Percentiles rank a stretch among this genome's conserved stretches.
phyloP scores from a whole-genome alignment of 2,888 invertebrate species.

The Euzetes globulus region DNA sequence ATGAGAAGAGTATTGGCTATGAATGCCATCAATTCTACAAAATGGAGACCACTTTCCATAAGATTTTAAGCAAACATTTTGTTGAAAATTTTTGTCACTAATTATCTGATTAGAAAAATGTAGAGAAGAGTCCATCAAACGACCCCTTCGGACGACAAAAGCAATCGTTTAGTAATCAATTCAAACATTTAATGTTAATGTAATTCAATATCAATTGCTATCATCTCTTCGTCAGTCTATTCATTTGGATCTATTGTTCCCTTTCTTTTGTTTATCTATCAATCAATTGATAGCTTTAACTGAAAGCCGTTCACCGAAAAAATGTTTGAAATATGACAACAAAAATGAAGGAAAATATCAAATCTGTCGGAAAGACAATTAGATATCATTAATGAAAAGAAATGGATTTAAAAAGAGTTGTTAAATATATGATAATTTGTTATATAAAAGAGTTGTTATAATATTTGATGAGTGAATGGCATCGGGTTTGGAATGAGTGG shows the following conservation, averaged over 20 bases:
- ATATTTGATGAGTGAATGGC: slow-evolving; percentile 13
- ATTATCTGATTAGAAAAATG: not conserved
- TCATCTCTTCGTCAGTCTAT: not conserved
- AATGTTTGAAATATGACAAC: not conserved
- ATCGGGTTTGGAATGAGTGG: not conserved
- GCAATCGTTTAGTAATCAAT: not conserved
- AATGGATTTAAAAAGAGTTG: not conserved
- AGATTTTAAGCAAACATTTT: not conserved
- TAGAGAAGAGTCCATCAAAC: not conserved
- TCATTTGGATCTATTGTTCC: not conserved
- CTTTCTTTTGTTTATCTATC: not conserved
- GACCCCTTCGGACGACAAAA: not conserved
- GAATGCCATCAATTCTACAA: slow-evolving; percentile 11
- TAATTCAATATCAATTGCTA: not conserved
- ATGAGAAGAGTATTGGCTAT: slow-evolving; percentile 5
- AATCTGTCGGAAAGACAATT: not conserved
- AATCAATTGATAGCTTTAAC: not conserved
- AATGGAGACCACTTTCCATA: slow-evolving; percentile 8
- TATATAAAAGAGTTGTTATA: not conserved
- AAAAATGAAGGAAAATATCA: not conserved
- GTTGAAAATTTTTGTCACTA: not conserved
- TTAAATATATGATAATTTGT: not conserved
- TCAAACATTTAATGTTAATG: not conserved
- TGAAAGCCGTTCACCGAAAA: not conserved
- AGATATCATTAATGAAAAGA: not conserved